Base-by-base conservation (phyloP, 1,140 invertebrate genomes). In the Camponotus floridanus region DNA sequence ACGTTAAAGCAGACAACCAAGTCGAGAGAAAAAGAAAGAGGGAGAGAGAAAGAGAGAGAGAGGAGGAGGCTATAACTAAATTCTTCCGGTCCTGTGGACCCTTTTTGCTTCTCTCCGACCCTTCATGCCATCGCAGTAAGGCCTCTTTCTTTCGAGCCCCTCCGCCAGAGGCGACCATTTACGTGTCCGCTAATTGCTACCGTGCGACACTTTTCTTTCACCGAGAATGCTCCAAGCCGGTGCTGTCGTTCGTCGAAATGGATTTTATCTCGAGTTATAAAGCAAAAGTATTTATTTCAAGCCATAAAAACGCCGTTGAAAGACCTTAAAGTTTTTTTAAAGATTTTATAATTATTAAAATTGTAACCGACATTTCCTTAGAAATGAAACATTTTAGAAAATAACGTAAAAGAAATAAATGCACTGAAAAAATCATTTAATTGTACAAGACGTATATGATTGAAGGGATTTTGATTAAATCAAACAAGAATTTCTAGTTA, bases 1-100 rank as follows among this genome's bases (percentile, higher is more conserved):
- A 90, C 88, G 83, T 90, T 88, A 87, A 90, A 86, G 86, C 81
- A 87, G 62, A 86, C 86, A 90, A 91, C 88, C 80, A 78, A 67
- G 39, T 61, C 65, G 59, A 64, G 26, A 36, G 51, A 55, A 86
- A 31, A 67, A 51, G 61, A 76, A 31, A 65, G 36, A 81, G 45
- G 70, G 65, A 68, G 39, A 45, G 39, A 45, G 39, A 70, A 18
- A 48, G 13, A 36, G 31, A 80, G 45, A 64, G 59, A 76, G 31
- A 59, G 48, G 26, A 87, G 74, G 61, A 87, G 85, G 84, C 88
- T 74, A 89, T 84, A 80, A 88, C 87, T 88, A 90, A 91, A 90
- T 91, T 88, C 90, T 91, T 84, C 84, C 67, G 74, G 68, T 68
- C 71, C 70, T 42, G 45, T 86, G 70, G 61, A 59, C 11, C 67